Evolutionary conservation across 1,140 invertebrate species (phyloP).

Genomic region (Oedothorax gibbosus): DNA sequence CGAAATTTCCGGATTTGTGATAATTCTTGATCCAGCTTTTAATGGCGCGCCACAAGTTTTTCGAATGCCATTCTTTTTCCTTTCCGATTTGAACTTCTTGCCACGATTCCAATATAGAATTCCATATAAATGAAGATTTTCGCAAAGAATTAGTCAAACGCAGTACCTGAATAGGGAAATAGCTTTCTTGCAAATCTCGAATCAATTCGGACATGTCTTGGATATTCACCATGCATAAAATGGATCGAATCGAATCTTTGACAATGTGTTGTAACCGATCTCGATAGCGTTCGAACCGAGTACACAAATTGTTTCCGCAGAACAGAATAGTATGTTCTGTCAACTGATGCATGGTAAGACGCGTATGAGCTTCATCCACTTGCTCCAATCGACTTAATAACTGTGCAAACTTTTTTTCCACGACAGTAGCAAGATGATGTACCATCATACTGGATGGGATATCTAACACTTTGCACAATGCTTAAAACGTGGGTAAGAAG

Average conservation of each 20-base stretch:
- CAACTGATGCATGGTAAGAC: background rate
- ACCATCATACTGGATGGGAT: background rate
- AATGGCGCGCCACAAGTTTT: background rate
- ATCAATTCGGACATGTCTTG: background rate
- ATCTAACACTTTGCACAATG: background rate
- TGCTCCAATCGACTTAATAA: background rate
- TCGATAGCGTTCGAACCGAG: background rate
- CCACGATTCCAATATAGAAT: slow-evolving; percentile 23
- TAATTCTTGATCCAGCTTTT: background rate
- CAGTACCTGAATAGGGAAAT: slow-evolving; percentile 14
- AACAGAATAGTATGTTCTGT: background rate
- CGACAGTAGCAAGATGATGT: background rate
- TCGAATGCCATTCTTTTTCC: slow-evolving; percentile 3
- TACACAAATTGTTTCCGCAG: slow-evolving; percentile 7
- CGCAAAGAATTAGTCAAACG: background rate
- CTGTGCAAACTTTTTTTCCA: background rate
- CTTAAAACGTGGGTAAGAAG: slow-evolving; percentile 45
- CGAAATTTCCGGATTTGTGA: background rate
- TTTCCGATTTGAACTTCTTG: background rate
- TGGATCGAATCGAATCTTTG: background rate
- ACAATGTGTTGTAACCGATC: slow-evolving; percentile 15
- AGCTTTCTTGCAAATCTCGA: background rate
- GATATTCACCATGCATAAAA: background rate
- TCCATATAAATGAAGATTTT: slow-evolving; percentile 24
- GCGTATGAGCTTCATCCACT: background rate